phyloP scores from a whole-genome alignment of 35 echinoderm and acorn worm species.

The Holothuria glaberrima region DNA sequence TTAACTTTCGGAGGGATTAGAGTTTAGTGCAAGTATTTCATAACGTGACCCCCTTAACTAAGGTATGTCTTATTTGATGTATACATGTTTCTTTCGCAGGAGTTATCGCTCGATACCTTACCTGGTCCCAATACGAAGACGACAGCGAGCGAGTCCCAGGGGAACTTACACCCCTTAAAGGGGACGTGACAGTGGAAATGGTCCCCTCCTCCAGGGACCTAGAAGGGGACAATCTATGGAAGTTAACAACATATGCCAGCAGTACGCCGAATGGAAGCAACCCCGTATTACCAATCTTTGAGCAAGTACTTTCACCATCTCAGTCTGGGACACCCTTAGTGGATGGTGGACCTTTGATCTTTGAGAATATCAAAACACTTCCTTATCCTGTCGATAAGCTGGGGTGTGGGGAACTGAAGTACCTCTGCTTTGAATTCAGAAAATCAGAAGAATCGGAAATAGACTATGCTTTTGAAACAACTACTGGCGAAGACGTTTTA shows the following conservation, averaged over 20 bases:
- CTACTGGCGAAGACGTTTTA: background rate
- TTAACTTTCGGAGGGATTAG: no score
- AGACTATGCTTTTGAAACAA: slow-evolving; percentile 37
- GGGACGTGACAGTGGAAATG: slow-evolving; percentile 8
- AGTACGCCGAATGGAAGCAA: background rate
- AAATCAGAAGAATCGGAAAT: slow-evolving; percentile 14
- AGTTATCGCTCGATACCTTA: slow-evolving; percentile 2
- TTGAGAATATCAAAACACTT: background rate
- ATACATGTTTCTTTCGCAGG: background rate
- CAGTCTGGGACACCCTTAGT: background rate
- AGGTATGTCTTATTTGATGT: background rate
- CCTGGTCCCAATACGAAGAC: slow-evolving; percentile 5
- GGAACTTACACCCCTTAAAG: background rate
- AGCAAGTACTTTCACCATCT: background rate
- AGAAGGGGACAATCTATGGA: background rate
- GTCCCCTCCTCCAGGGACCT: slow-evolving; percentile 27
- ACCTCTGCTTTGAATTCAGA: slow-evolving; percentile 25
- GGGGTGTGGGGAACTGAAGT: slow-evolving; percentile 5
- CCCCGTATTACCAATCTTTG: background rate
- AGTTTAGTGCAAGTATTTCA: no score
- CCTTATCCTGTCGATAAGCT: background rate
- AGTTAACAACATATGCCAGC: background rate
- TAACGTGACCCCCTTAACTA: no score
- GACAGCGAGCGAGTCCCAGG: background rate
- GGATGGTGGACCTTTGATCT: slow-evolving; percentile 10